Percentiles rank a stretch among this genome's conserved stretches.
Evolutionary conservation across 1,140 invertebrate genomes (phyloP).

Genomic region (Lucilia cuprina): DNA sequence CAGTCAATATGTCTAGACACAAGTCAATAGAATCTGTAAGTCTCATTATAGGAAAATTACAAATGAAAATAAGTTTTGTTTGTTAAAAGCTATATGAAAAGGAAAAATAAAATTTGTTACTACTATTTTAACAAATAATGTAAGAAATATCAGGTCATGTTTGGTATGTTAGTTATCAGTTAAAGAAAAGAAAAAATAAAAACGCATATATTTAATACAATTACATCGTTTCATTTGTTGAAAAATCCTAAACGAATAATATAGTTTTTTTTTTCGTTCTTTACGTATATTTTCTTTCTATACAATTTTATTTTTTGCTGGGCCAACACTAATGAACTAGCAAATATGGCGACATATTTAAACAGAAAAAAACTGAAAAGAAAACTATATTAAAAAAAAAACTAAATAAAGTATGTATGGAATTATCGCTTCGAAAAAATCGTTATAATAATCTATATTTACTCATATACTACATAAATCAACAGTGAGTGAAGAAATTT

Average conservation of each 20-base stretch:
- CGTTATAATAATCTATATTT: neutral
- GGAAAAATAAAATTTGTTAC: neutral
- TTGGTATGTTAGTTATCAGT: constrained; percentile 20
- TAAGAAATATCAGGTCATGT: constrained; percentile 30
- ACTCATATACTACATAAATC: neutral
- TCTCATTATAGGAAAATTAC: neutral
- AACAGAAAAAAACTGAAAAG: neutral
- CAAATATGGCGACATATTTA: constrained; percentile 21
- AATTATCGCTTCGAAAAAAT: neutral
- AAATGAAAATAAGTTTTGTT: neutral
- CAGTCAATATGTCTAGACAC: constrained; percentile 28
- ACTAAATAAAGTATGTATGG: neutral
- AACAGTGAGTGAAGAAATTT: neutral
- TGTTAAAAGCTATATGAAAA: neutral
- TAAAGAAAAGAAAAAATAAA: neutral
- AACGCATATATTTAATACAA: neutral
- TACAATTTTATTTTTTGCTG: constrained; percentile 2
- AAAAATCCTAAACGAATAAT: neutral
- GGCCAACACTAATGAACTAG: constrained; percentile 30
- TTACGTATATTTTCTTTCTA: neutral
- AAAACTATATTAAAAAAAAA: neutral
- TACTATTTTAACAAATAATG: constrained; percentile 3
- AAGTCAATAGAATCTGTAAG: neutral
- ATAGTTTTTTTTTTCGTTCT: neutral
- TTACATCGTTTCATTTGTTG: neutral